Base-by-base conservation (phyloP, 2,113 vertebrate species). In the Ammodytes marinus region DNA sequence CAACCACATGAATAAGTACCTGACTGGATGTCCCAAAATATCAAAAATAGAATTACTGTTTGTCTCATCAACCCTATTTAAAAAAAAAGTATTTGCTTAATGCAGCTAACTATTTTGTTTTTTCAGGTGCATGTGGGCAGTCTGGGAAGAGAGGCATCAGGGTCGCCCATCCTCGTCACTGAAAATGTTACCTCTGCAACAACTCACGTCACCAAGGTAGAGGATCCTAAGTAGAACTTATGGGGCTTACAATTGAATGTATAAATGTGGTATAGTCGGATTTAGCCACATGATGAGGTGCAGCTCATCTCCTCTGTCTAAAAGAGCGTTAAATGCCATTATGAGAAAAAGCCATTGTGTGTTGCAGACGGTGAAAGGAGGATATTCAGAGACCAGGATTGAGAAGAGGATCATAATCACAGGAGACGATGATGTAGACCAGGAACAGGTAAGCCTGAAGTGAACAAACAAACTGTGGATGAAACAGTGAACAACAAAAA, bases 381-480 rank as follows among this genome's bases (percentile, higher is more conserved):
- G 98, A 27, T 99, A 99, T 91, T 99, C 98, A 0, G 98, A 99
- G 94, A 99, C 98, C 0, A 96, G 98, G 85, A 99, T 99, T 45
- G 98, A 99, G 95, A 99, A 99, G 89, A 96, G 98, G 92, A 99
- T 99, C 93, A 99, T 99, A 86, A 99, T 99, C 91, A 99, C 98
- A 1, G 98, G 98, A 86, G 98, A 99, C 53, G 98, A 99, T 91
- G 98, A 99, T 14, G 98, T 99, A 47, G 98, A 99, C 90, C 98
- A 99, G 95, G 98, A 99, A 78, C 98, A 99, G 97, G 98, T 99
- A 94, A 89, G 84, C 45, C 27, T 43, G 5, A 64, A 19, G 8
- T 14, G 1, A 54, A 15, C 39, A 42, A 58, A 11, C 35, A 1
- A 11, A 63, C 58, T 60, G 46, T 12, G 15, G 37, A 70, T 13